Base-by-base conservation (phyloP, 2,113 vertebrate species). In the Sclerurus mexicanus region DNA sequence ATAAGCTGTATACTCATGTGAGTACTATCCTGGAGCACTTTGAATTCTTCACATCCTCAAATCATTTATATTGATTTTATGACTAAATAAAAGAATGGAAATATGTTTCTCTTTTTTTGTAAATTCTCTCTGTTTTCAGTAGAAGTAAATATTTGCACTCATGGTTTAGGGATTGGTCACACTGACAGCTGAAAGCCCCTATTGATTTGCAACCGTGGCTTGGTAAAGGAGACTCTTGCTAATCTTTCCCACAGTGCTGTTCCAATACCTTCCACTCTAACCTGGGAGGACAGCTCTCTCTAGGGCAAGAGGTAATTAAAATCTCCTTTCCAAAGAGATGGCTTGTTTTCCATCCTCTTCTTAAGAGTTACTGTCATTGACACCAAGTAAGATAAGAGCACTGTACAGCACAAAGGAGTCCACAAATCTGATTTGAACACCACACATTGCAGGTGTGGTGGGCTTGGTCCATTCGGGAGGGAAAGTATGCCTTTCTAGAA, bases 51-150 rank as follows among this genome's bases (percentile, higher is more conserved):
- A 77, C 35, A 82, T 56, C 59, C 67, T 78, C 90, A 90, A 95
- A 96, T 89, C 11, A 96, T 90, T 97, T 80, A 44, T 88, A 96
- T 93, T 77, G 91, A 95, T 96, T 90, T 87, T 72, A 44, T 40
- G 69, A 94, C 76, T 95, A 93, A 96, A 95, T 94, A 97, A 96
- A 96, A 50, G 58, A 89, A 92, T 62, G 60, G 59, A 93, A 96
- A 93, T 90, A 95, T 69, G 58, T 91, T 96, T 90, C 52, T 76
- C 35, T 91, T 85, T 85, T 47, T 91, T 95, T 76, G 62, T 64
- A 94, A 91, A 92, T 96, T 91, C 76, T 80, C 39, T 89, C 89
- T 79, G 31, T 81, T 95, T 96, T 83, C 37, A 52, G 68, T 39
- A 82, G 87, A 82, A 93, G 81, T 88, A 96, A 96, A 95, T 95